A percentile compares a stretch with the other conserved stretches of the same genome.
phyloP scores from a whole-genome alignment of 2,797 vertebrate genomes.

The Spondyliosoma cantharus region DNA sequence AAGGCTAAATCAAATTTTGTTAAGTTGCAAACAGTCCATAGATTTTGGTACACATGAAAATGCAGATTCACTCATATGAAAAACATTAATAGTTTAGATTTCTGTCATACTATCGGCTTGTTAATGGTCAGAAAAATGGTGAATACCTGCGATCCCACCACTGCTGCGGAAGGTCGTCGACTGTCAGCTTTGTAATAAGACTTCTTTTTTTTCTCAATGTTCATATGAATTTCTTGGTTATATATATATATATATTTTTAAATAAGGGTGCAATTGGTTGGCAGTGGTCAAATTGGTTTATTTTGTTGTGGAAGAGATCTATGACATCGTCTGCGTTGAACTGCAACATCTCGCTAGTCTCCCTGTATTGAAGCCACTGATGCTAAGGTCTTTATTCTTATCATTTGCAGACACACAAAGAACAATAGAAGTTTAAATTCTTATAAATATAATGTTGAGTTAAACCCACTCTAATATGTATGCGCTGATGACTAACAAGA shows the following conservation, averaged over 20 bases:
- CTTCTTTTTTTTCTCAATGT: not conserved
- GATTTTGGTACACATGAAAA: not conserved
- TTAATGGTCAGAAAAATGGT: not conserved
- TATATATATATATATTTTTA: no score
- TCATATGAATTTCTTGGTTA: not conserved
- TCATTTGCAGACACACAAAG: not conserved
- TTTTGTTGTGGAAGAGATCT: constrained; percentile 8
- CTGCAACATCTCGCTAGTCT: no score
- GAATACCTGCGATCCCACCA: no score
- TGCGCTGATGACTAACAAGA: not conserved
- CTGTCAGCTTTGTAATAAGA: no score
- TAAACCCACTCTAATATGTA: not conserved
- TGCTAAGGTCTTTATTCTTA: not conserved
- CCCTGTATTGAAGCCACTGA: not conserved
- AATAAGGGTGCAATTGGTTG: not conserved
- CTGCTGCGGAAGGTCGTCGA: no score
- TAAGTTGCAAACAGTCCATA: no score
- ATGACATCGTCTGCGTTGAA: not conserved
- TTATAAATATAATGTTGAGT: not conserved
- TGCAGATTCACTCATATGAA: not conserved
- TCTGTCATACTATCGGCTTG: no score
- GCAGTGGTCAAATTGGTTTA: not conserved
- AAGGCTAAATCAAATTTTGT: not conserved
- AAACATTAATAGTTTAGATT: not conserved
- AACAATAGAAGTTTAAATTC: not conserved